phyloP scores from a whole-genome alignment of 2,888 invertebrate genomes.

The Harpalus rubripes region DNA sequence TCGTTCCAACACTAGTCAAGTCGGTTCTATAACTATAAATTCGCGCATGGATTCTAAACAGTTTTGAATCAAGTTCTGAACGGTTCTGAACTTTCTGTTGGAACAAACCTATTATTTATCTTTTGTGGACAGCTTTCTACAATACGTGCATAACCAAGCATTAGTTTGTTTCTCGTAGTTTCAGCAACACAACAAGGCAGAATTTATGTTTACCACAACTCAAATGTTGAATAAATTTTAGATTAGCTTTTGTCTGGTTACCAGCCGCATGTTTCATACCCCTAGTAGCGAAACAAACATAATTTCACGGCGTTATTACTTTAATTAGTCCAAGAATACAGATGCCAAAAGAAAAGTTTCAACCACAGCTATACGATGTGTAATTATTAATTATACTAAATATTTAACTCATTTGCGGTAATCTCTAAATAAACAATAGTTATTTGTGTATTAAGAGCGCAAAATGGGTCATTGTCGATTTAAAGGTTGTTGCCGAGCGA shows the following conservation, averaged over 20 bases:
- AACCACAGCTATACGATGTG: background rate
- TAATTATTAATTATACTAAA: slow-evolving; percentile 25
- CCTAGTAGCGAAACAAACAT: background rate
- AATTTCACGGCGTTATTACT: slow-evolving; percentile 3
- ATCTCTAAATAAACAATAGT: too few relatives aligned
- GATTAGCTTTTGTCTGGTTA: slow-evolving; percentile 7
- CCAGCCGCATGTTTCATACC: background rate
- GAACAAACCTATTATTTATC: slow-evolving; percentile 39
- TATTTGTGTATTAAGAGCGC: too few relatives aligned
- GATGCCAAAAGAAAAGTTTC: background rate
- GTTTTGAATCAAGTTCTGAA: too few relatives aligned
- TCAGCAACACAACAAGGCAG: slow-evolving; percentile 1
- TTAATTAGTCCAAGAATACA: background rate
- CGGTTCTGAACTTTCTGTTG: too few relatives aligned
- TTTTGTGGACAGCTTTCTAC: background rate
- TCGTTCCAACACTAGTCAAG: too few relatives aligned
- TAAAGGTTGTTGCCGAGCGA: too few relatives aligned
- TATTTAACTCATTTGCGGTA: slow-evolving; percentile 2
- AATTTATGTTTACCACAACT: slow-evolving; percentile 40
- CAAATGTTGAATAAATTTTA: slow-evolving; percentile 42
- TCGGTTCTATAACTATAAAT: too few relatives aligned
- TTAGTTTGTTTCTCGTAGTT: slow-evolving; percentile 17
- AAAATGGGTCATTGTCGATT: too few relatives aligned
- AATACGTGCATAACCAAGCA: background rate
- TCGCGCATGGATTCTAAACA: too few relatives aligned